Conservation (phyloP, 2,888 invertebrate genomes). For the Kuschelorhynchus macadamiae region DNA sequence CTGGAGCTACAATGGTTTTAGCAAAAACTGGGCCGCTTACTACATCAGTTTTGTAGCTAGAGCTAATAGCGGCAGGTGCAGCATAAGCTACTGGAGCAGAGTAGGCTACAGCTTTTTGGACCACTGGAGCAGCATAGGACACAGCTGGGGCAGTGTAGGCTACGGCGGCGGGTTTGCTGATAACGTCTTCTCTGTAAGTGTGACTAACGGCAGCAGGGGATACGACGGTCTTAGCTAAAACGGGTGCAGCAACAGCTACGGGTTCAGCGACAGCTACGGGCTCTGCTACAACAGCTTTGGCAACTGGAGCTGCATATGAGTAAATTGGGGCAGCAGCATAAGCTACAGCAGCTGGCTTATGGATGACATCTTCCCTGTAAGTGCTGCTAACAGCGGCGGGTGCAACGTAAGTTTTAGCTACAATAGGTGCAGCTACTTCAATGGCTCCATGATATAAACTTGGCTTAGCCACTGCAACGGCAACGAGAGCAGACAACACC, state of each 20-base stretch:
- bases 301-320: slow-evolving; percentile 41
- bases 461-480: slow-evolving; percentile 72
- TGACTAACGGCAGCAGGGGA: slow-evolving; percentile 53
- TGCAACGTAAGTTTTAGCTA: slow-evolving; percentile 36
- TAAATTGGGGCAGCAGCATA: slow-evolving; percentile 16
- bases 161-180: slow-evolving; percentile 52
- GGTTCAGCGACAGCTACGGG: slow-evolving; percentile 37
- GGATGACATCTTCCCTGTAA: slow-evolving; percentile 36
- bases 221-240: slow-evolving; percentile 29
- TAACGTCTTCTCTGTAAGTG: slow-evolving; percentile 43
- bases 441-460: slow-evolving; percentile 50
- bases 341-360: slow-evolving; percentile 46
- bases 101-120: slow-evolving; percentile 36
- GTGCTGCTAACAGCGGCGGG: slow-evolving; percentile 54
- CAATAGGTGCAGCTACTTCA: slow-evolving; percentile 35
- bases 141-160: slow-evolving; percentile 56
- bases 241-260: too few relatives aligned
- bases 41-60: slow-evolving; percentile 52
- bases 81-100: slow-evolving; percentile 32
- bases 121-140: slow-evolving; percentile 9
- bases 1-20: slow-evolving; percentile 30
- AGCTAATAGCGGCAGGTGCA: slow-evolving; percentile 51
- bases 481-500: slow-evolving; percentile 73
- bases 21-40: slow-evolving; percentile 7
- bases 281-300: slow-evolving; percentile 25